These are phyloP conservation scores for Escarpia spicata DNA, from an alignment of 2,888 invertebrate genomes.

Conservation along the genomic window DNA sequence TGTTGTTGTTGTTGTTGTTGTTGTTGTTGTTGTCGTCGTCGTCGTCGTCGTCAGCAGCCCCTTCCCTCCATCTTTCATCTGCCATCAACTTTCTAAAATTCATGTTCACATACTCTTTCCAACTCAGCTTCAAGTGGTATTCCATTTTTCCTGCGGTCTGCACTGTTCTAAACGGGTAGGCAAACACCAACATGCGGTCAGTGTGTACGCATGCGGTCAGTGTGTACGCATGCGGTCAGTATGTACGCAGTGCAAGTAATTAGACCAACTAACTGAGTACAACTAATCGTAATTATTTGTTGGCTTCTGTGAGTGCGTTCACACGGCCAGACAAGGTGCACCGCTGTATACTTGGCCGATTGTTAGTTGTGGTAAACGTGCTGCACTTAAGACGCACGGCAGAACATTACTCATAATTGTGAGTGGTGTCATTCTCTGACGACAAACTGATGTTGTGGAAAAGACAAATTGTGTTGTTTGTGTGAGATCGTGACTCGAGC, in stretches of 20 bases:
- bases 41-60: too few relatives aligned
- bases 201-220: not conserved
- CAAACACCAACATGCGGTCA: too few relatives aligned
- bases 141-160: too few relatives aligned
- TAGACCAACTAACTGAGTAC: not conserved
- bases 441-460: not conserved
- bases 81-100: too few relatives aligned
- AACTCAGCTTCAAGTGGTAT: too few relatives aligned
- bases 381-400: not conserved
- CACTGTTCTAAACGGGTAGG: too few relatives aligned
- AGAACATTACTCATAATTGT: not conserved
- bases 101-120: too few relatives aligned
- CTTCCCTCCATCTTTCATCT: too few relatives aligned
- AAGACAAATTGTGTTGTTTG: not conserved
- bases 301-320: not conserved
- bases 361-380: not conserved
- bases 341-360: not conserved
- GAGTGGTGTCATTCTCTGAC: not conserved
- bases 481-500: not conserved
- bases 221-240: too few relatives aligned
- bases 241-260: not conserved
- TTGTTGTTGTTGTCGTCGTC: too few relatives aligned
- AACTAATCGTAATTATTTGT: not conserved
- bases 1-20: too few relatives aligned
- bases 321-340: not conserved